These are phyloP conservation scores for Podocnemis expansa DNA, from an alignment of 2,113 vertebrate genomes.

Conservation along the genomic window DNA sequence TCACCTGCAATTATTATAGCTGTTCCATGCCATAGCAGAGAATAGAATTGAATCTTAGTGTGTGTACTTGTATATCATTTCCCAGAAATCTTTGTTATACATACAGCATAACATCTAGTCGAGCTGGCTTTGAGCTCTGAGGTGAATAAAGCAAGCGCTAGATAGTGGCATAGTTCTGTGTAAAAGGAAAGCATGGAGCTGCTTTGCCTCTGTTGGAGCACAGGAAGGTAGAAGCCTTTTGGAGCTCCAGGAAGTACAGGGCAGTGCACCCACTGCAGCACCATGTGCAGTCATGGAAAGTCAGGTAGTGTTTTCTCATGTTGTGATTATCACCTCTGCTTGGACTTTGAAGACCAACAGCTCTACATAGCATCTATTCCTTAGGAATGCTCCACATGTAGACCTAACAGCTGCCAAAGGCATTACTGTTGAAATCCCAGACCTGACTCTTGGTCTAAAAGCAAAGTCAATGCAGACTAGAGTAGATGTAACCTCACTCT, in stretches of 20 bases:
- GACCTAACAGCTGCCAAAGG: neutral
- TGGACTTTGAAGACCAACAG: rapidly evolving
- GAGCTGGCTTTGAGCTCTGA: neutral
- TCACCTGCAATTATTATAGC: neutral
- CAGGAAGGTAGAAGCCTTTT: neutral
- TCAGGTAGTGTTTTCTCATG: neutral
- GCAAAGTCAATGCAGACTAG: neutral
- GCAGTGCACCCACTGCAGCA: neutral
- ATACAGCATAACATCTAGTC: rapidly evolving
- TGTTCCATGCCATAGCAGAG: neutral
- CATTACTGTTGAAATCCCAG: rapidly evolving
- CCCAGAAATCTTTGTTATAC: neutral
- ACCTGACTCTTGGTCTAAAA: neutral
- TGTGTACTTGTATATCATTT: neutral
- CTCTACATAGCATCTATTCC: neutral
- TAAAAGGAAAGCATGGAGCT: neutral
- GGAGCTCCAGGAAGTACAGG: neutral
- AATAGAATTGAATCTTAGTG: neutral
- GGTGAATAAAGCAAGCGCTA: neutral
- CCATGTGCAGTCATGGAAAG: neutral
- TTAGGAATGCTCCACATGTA: neutral
- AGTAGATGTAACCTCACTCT: neutral
- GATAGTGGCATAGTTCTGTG: neutral
- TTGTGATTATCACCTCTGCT: neutral
- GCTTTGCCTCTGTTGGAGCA: neutral